Evolutionary conservation across 2,888 invertebrate species (phyloP), one percentile per base, ranked within the genome.

Genomic region (Microctonus brassicae): DNA sequence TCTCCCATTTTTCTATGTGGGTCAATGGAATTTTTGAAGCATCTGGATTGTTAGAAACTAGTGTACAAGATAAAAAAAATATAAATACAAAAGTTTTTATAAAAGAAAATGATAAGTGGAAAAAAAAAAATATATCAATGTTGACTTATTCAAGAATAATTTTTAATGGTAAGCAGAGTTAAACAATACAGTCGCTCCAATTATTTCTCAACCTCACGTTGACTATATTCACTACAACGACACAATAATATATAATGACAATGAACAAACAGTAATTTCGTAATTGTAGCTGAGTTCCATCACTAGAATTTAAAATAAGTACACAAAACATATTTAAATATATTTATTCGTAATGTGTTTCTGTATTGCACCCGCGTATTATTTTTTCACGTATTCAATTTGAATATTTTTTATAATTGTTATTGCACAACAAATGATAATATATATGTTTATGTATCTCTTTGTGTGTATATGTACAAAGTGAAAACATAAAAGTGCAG

Each of bases 151-250:
- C 9, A 17, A 47, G n/a, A 61, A 64, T 63, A 64, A 63, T 62
- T 60, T 60, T 26, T 70, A 68, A 17, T 33, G 29, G 7, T 60
- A n/a, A 60, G 34, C 22, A 55, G 61, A 63, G 29, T 47, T 57
- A 33, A 52, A 70, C 70, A 67, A 70, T 68, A 64, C 73, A 66
- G 66, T 70, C 67, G 75, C 64, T 75, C 71, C 70, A 74, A 75
- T 74, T 74, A 75, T 75, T 72, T 68, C 57, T 34, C 72, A 74
- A 70, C 73, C 33, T 11, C 22, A 39, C 39, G 47, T 29, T 34
- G 36, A 36, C 22, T 58, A 60, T 58, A 67, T 36, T 65, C 62
- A 34, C 61, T 34, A 34, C 47, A 53, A 26, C 24, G 42, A 53
- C 39, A 70, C 29, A 29, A 29, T 29, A 29, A 29, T 7, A 29